A percentile compares a stretch with the other conserved stretches of the same genome.
phyloP scores from a whole-genome alignment of 2,888 invertebrate species.

The Rhagonycha fulva region DNA sequence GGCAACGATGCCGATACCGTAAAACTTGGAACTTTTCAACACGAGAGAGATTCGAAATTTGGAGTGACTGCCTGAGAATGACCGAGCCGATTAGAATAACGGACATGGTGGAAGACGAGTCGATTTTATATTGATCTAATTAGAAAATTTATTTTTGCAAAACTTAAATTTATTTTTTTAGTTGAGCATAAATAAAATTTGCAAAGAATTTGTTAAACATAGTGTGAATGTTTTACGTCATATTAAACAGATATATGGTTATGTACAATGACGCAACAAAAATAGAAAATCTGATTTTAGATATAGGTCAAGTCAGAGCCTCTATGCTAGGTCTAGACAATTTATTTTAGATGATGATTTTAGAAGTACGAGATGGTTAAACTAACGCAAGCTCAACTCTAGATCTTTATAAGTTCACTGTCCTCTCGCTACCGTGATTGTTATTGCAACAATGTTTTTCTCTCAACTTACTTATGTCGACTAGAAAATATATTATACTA shows the following conservation, averaged over 20 bases:
- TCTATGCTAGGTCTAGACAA: constrained; percentile 37
- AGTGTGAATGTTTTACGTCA: constrained; percentile 6
- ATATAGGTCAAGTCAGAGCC: constrained; percentile 36
- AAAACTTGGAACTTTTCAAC: not conserved
- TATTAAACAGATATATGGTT: constrained; percentile 19
- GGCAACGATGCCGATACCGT: too few relatives aligned
- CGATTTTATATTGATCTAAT: not conserved
- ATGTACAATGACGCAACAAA: constrained; percentile 34
- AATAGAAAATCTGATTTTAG: constrained; percentile 37
- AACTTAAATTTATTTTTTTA: not conserved
- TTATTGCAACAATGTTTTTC: constrained; percentile 25
- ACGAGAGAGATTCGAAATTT: not conserved
- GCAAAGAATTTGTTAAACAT: not conserved
- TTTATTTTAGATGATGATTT: constrained; percentile 35
- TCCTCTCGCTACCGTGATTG: constrained; percentile 24
- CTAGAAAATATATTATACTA: constrained; percentile 21
- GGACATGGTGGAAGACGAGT: too few relatives aligned
- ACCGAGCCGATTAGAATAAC: not conserved
- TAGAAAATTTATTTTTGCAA: not conserved
- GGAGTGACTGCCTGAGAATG: not conserved
- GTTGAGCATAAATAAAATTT: not conserved
- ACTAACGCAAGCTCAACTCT: constrained; percentile 5
- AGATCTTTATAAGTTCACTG: constrained; percentile 26
- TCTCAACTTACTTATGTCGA: constrained; percentile 11
- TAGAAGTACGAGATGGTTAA: constrained; percentile 12